Percentiles rank a stretch among this genome's conserved stretches.
phyloP scores from a whole-genome alignment of 2,113 vertebrate species.

The Orthonyx spaldingii region DNA sequence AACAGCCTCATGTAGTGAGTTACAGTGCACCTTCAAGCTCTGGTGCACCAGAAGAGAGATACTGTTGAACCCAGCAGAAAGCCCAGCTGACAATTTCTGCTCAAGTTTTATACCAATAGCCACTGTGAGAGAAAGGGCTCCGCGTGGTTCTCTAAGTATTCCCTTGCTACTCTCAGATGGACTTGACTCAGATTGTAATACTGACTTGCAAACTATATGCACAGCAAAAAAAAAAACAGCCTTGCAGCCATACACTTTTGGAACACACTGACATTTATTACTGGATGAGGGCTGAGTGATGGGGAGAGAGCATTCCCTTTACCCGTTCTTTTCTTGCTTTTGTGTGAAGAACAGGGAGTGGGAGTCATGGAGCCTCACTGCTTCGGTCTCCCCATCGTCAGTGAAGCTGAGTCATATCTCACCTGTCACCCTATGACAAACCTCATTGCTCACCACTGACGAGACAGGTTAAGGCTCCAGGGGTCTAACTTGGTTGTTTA shows the following conservation, averaged over 20 bases:
- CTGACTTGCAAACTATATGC: not conserved
- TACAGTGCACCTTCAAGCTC: not conserved
- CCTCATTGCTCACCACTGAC: not conserved
- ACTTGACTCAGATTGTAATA: not conserved
- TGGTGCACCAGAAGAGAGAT: not conserved
- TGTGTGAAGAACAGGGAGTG: not conserved
- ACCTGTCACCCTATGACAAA: not conserved
- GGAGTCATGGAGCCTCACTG: not conserved
- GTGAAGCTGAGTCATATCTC: not conserved
- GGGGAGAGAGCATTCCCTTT: not conserved
- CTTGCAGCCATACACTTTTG: not conserved
- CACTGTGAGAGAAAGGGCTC: not conserved
- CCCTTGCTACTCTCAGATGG: not conserved
- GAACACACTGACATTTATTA: not conserved
- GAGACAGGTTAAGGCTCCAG: not conserved
- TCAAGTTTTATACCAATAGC: not conserved
- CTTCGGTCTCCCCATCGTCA: not conserved
- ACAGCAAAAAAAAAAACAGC: not conserved
- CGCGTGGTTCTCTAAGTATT: not conserved
- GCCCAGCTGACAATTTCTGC: not conserved
- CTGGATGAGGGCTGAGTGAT: not conserved
- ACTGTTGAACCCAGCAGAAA: not conserved
- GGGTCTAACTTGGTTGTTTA: not conserved
- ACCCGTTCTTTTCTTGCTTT: not conserved
- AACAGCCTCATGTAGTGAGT: not conserved